Conservation (phyloP, 2,113 vertebrate genomes). For the Montifringilla adamsi region DNA sequence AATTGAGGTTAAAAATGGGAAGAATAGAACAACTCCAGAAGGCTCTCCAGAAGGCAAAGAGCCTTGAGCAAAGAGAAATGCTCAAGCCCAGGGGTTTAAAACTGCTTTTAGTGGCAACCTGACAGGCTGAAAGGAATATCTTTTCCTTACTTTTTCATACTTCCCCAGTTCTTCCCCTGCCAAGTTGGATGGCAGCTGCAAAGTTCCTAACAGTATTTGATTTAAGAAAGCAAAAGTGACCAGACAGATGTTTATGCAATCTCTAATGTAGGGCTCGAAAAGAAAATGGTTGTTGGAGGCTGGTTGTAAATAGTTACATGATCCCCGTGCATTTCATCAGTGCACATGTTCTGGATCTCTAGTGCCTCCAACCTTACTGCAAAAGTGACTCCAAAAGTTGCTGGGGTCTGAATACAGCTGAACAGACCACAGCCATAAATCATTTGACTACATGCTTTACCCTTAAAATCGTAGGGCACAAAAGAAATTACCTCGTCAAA, state of each 20-base stretch:
- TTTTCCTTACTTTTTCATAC: background rate
- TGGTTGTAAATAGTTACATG: conserved; percentile 48
- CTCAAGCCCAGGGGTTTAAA: background rate
- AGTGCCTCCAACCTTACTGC: conserved; percentile 15
- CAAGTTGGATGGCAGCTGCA: background rate
- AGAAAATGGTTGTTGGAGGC: conserved; percentile 38
- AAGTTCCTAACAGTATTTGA: background rate
- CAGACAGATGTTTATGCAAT: conserved; percentile 27
- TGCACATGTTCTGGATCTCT: conserved; percentile 8
- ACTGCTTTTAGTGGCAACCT: background rate
- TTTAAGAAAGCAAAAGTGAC: conserved; percentile 2
- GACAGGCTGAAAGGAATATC: background rate
- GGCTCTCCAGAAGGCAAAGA: background rate
- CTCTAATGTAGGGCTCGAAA: background rate
- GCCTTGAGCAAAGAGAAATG: background rate
- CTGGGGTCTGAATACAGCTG: background rate
- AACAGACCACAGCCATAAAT: background rate
- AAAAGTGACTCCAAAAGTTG: conserved; percentile 16
- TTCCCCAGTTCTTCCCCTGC: background rate
- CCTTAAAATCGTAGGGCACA: background rate
- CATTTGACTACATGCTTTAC: background rate
- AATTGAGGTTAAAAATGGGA: background rate
- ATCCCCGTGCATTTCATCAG: conserved; percentile 8
- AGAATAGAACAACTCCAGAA: background rate
- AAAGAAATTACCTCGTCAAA: background rate